Conservation (phyloP, 1,140 invertebrate species). For the Gryllus bimaculatus region DNA sequence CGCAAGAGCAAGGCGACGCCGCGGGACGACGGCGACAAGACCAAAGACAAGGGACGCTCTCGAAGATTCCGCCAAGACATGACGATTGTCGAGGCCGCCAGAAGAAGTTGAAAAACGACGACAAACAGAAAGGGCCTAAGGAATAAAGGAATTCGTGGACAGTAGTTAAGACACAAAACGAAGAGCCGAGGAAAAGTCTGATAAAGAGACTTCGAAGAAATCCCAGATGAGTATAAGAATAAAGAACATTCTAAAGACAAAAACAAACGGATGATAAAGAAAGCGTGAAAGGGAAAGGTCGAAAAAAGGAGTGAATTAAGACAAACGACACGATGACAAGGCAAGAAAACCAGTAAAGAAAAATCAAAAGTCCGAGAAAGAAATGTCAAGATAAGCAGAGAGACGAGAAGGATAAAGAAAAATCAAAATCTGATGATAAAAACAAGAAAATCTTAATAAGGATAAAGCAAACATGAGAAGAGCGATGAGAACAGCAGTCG, state of each 20-base stretch:
- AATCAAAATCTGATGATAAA: slow-evolving; percentile 17
- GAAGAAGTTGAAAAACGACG: not conserved
- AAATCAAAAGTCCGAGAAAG: not conserved
- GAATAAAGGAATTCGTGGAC: not conserved
- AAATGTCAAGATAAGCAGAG: slow-evolving; percentile 12
- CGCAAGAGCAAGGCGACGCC: not conserved
- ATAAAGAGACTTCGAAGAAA: slow-evolving; percentile 1
- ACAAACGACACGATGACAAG: not conserved
- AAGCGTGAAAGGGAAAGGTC: not conserved
- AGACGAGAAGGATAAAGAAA: slow-evolving; percentile 15
- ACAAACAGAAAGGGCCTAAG: not conserved
- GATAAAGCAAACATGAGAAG: slow-evolving; percentile 9
- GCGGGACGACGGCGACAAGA: not conserved
- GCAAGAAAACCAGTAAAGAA: not conserved
- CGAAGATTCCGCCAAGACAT: slow-evolving; percentile 6
- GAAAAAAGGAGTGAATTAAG: not conserved
- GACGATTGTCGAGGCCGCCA: not conserved
- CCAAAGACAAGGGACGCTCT: slow-evolving; percentile 20
- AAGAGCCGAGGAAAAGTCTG: slow-evolving; percentile 10
- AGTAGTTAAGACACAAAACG: not conserved
- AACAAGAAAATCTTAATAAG: slow-evolving; percentile 7
- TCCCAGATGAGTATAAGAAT: not conserved
- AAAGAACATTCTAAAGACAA: slow-evolving; percentile 17
- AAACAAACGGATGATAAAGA: slow-evolving; percentile 8
- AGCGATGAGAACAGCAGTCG: not conserved